Evolutionary conservation across 2,113 vertebrate genomes (phyloP).

Genomic region (Erythrocebus patas): DNA sequence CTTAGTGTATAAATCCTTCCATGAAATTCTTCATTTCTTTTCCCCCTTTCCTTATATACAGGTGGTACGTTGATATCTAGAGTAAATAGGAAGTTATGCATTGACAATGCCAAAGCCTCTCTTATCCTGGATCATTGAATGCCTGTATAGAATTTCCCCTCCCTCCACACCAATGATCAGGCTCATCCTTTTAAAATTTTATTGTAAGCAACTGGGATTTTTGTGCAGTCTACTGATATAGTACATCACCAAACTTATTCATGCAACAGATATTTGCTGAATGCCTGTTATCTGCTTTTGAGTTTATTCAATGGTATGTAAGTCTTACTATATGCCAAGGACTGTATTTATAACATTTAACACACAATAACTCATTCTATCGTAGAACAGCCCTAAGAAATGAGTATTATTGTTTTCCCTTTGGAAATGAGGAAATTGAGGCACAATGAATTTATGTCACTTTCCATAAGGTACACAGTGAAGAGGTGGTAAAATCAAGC

Average conservation of each 20-base stretch:
- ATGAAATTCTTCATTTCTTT: not conserved
- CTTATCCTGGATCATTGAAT: not conserved
- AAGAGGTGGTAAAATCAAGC: not conserved
- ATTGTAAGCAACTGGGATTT: not conserved
- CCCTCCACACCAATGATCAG: not conserved
- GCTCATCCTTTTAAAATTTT: not conserved
- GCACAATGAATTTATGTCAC: not conserved
- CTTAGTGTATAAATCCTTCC: not conserved
- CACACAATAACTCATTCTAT: not conserved
- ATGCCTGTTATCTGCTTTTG: not conserved
- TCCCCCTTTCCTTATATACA: rapidly evolving
- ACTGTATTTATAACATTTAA: not conserved
- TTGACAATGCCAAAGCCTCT: not conserved
- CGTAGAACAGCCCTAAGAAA: not conserved
- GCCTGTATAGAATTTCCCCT: not conserved
- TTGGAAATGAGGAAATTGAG: not conserved
- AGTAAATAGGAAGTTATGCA: not conserved
- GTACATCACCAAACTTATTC: not conserved
- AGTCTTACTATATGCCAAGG: not conserved
- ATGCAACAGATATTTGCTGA: not conserved
- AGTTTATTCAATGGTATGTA: not conserved
- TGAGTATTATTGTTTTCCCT: not conserved
- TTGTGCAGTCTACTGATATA: not conserved
- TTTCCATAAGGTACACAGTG: not conserved
- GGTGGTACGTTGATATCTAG: not conserved